Conservation (phyloP, 2,113 vertebrate genomes). For the Raphicerus campestris region DNA sequence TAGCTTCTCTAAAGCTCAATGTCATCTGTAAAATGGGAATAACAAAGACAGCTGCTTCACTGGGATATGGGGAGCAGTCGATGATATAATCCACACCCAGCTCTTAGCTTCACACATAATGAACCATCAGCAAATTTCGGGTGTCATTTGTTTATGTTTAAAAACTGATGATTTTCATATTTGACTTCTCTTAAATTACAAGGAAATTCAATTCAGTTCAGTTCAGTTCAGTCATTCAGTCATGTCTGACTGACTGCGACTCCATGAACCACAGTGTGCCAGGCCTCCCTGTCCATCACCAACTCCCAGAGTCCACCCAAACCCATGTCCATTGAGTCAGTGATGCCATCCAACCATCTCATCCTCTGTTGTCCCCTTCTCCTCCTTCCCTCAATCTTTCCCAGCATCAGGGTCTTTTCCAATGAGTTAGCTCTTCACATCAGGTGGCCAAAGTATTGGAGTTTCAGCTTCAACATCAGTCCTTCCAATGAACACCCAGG, state of each 20-base stretch:
- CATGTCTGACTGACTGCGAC: fast-evolving
- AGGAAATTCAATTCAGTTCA: too few relatives aligned
- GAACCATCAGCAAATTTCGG: neutral
- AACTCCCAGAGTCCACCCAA: fast-evolving
- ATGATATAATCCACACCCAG: neutral
- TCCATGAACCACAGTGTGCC: too few relatives aligned
- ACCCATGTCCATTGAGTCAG: too few relatives aligned
- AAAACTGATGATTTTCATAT: neutral
- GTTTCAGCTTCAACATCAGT: too few relatives aligned
- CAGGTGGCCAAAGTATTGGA: too few relatives aligned
- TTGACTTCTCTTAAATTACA: neutral
- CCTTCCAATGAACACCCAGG: too few relatives aligned
- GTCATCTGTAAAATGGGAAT: neutral
- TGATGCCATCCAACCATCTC: too few relatives aligned
- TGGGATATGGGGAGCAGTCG: neutral
- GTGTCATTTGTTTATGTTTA: neutral
- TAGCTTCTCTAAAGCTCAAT: neutral
- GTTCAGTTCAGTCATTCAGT: too few relatives aligned
- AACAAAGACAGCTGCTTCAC: neutral
- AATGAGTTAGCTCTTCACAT: fast-evolving
- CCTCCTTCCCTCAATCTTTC: too few relatives aligned
- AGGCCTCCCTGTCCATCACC: too few relatives aligned
- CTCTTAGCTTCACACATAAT: neutral
- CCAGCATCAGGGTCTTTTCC: too few relatives aligned
- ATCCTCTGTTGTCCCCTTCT: too few relatives aligned